These are phyloP conservation scores for Stegastes partitus DNA, from an alignment of 2,113 vertebrate species.

Conservation along the genomic window DNA sequence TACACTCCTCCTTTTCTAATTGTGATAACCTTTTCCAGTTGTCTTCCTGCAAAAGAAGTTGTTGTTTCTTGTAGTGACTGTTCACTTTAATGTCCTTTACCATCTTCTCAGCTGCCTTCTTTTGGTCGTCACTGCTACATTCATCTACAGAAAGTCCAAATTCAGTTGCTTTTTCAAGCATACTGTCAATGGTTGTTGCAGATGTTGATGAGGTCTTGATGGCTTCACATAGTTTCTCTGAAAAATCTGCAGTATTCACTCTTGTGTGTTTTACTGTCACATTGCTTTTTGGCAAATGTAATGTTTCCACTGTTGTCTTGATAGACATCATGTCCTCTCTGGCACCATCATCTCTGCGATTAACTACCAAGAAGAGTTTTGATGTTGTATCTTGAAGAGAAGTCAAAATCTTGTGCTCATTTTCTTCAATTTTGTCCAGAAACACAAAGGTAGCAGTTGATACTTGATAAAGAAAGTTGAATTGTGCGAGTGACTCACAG, in stretches of 20 bases:
- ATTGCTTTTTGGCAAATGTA: slow-evolving; percentile 40
- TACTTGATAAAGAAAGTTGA: slow-evolving; percentile 78
- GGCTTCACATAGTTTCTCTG: slow-evolving; percentile 7
- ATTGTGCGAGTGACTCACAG: slow-evolving; percentile 63
- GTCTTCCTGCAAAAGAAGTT: slow-evolving; percentile 65
- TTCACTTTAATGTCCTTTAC: neutral
- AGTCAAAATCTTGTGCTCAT: slow-evolving; percentile 64
- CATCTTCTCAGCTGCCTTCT: slow-evolving; percentile 36
- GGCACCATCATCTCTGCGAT: neutral
- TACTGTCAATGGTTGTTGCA: neutral
- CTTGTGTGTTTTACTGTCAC: neutral
- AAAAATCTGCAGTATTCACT: slow-evolving; percentile 43
- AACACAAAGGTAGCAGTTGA: slow-evolving; percentile 84
- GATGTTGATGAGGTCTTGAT: slow-evolving; percentile 1
- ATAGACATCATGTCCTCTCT: slow-evolving; percentile 8
- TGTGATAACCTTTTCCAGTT: slow-evolving; percentile 64
- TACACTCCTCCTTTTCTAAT: slow-evolving; percentile 66
- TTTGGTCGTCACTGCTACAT: neutral
- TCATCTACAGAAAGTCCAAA: slow-evolving; percentile 67
- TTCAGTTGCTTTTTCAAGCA: slow-evolving; percentile 44
- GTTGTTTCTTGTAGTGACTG: slow-evolving; percentile 42
- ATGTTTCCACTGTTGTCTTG: neutral
- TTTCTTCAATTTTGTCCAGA: slow-evolving; percentile 73
- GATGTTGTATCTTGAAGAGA: slow-evolving; percentile 47
- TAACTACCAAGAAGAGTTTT: slow-evolving; percentile 62